Conservation (phyloP, 2,113 vertebrate species). For the Piaya cayana region DNA sequence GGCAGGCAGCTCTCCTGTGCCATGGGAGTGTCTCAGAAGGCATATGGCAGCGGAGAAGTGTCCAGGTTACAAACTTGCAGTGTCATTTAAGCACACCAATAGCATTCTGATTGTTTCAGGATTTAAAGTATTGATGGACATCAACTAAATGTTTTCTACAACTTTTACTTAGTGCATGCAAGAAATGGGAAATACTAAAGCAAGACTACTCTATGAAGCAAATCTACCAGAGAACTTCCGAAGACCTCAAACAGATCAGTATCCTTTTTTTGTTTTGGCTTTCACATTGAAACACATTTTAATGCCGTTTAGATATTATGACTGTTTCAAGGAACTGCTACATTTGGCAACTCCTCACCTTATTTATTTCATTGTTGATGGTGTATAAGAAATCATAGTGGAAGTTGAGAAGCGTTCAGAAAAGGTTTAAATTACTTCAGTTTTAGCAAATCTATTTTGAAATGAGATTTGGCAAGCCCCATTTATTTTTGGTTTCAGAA, state of each 20-base stretch:
- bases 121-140: neutral
- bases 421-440: slow-evolving; percentile 29
- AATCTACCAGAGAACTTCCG: slow-evolving; percentile 95
- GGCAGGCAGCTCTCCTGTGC: neutral
- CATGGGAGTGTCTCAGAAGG: fast-evolving
- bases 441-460: neutral
- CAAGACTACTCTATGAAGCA: slow-evolving; percentile 92
- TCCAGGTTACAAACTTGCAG: neutral
- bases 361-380: neutral
- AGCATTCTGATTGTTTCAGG: neutral
- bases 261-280: slow-evolving; percentile 81
- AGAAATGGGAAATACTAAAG: slow-evolving; percentile 96
- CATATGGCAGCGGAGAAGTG: fast-evolving
- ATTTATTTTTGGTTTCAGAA: slow-evolving; percentile 40
- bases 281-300: neutral
- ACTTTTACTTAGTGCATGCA: slow-evolving; percentile 88
- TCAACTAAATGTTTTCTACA: neutral
- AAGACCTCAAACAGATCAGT: slow-evolving; percentile 98
- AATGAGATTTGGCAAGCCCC: slow-evolving; percentile 25
- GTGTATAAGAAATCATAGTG: neutral
- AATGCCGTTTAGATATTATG: neutral
- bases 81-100: neutral
- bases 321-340: neutral
- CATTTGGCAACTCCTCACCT: neutral
- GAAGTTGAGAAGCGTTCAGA: neutral